Conservation (phyloP, 2,888 invertebrate species). For the Bembecia ichneumoniformis region DNA sequence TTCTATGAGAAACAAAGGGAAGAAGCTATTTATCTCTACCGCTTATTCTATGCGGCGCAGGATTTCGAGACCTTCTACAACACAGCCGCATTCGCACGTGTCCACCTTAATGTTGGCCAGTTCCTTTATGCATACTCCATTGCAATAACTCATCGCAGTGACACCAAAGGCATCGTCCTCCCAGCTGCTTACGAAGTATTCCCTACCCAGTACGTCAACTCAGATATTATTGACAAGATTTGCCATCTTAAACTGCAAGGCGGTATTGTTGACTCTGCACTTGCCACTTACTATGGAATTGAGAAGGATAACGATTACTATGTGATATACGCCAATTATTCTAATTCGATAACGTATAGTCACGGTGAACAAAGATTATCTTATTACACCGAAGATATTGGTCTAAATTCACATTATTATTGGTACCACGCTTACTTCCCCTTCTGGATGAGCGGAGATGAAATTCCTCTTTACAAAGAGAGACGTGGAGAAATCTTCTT, state of each 20-base stretch:
- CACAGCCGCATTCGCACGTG: slow-evolving; percentile 69
- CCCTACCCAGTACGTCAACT: slow-evolving; percentile 76
- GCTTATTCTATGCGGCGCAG: slow-evolving; percentile 72
- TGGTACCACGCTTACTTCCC: slow-evolving; percentile 75
- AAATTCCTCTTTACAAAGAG: slow-evolving; percentile 59
- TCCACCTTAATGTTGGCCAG: slow-evolving; percentile 74
- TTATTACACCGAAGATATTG: slow-evolving; percentile 81
- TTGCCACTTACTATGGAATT: slow-evolving; percentile 45
- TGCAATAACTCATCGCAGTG: slow-evolving; percentile 72
- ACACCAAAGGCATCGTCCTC: slow-evolving; percentile 69
- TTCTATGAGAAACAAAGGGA: slow-evolving; percentile 54
- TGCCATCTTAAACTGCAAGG: slow-evolving; percentile 53
- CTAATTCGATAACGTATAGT: slow-evolving; percentile 59
- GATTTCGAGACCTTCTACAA: slow-evolving; percentile 75
- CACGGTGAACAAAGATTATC: slow-evolving; percentile 73
- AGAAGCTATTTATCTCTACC: slow-evolving; percentile 67
- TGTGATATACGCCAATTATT: slow-evolving; percentile 73
- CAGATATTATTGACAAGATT: slow-evolving; percentile 64
- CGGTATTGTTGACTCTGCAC: slow-evolving; percentile 31
- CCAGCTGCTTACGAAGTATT: slow-evolving; percentile 79
- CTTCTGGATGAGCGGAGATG: slow-evolving; percentile 74
- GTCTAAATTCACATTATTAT: slow-evolving; percentile 77
- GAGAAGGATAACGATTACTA: slow-evolving; percentile 47
- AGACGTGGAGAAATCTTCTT: slow-evolving; percentile 77
- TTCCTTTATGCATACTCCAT: slow-evolving; percentile 75